These are phyloP conservation scores for Sebastes minor DNA, from an alignment of 2,797 vertebrate species.

Conservation along the genomic window DNA sequence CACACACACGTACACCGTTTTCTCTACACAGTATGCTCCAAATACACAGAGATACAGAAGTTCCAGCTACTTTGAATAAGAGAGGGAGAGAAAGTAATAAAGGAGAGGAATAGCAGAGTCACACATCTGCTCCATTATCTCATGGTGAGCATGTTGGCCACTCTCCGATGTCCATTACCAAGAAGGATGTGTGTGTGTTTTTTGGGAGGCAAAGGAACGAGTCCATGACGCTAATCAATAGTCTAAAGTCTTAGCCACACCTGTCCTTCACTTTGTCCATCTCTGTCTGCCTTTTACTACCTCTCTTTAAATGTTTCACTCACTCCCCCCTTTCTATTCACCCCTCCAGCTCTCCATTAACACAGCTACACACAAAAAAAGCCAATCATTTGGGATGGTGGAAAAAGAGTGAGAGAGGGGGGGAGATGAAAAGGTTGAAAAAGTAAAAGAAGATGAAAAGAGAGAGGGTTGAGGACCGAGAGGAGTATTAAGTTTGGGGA, in stretches of 20 bases:
- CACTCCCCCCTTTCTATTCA: not conserved
- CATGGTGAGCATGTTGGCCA: conserved; percentile 11
- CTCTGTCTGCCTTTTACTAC: not conserved
- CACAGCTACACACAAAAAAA: conserved; percentile 4
- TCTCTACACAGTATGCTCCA: not conserved
- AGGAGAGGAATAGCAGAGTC: not conserved
- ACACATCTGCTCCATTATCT: conserved; percentile 36
- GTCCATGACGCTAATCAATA: conserved; percentile 21
- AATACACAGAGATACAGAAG: not conserved
- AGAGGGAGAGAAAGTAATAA: conserved; percentile 1
- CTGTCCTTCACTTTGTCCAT: conserved; percentile 5
- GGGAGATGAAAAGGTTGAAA: conserved; percentile 28
- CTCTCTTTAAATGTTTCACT: not conserved
- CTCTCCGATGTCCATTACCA: conserved; percentile 17
- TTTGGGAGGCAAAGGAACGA: not conserved
- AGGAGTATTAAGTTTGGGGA: not conserved
- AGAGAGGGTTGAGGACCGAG: not conserved
- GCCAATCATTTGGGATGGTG: conserved; percentile 14
- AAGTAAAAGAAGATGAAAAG: not conserved
- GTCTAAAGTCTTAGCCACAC: conserved; percentile 9
- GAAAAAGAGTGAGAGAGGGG: conserved; percentile 1
- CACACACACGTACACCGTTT: not conserved
- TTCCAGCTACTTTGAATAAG: not conserved
- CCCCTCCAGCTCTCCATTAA: not conserved
- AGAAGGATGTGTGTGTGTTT: conserved; percentile 7